Base-by-base conservation (phyloP, 1,140 invertebrate genomes). In the Tachypleus tridentatus region DNA sequence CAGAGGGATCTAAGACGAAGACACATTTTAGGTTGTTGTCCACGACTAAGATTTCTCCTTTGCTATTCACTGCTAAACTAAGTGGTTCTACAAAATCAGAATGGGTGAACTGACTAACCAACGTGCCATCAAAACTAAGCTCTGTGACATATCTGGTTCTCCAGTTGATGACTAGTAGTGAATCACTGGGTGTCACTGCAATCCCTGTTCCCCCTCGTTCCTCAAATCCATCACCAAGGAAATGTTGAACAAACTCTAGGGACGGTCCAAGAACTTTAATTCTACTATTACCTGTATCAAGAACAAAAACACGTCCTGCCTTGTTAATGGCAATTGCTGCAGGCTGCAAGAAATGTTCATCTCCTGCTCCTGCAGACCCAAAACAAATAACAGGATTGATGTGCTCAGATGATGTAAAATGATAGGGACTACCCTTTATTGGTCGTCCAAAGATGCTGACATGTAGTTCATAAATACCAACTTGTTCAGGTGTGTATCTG, bases 261-360 rank as follows among this genome's bases (percentile, higher is more conserved):
- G 88, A 82, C 59, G 67, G 70, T 65, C 80, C 81, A n/a, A 93
- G 76, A 29, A 80, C 75, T 77, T 91, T 92, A 49, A 96, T 88
- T 58, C 93, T 78, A n/a, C 87, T 90, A 77, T 95, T 96, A n/a
- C 91, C 91, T 4, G 91, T 93, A 76, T 94, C 91, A 29, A 93
- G 80, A 51, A 94, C 84, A 76, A 89, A 94, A 51, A 93, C 80
- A 62, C 82, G 80, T 54, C 82, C 79, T 54, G 60, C 56, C 61
- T 66, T 59, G 64, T 84, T 81, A 8, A 79, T 79, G 8, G 86
- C 85, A 3, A 93, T 79, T 3, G 86, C 86, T 4, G 92, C 89
- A 29, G 91, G 91, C 76, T 94, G 91, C 70, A 84, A 82, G 73
- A 94, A 88, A 73, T 90, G 86, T 61, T 88, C 85, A 73, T 86